Percentiles rank a stretch among this genome's conserved stretches.
Evolutionary conservation across 2,888 invertebrate genomes (phyloP).

Genomic region (Apocheima hispidaria): DNA sequence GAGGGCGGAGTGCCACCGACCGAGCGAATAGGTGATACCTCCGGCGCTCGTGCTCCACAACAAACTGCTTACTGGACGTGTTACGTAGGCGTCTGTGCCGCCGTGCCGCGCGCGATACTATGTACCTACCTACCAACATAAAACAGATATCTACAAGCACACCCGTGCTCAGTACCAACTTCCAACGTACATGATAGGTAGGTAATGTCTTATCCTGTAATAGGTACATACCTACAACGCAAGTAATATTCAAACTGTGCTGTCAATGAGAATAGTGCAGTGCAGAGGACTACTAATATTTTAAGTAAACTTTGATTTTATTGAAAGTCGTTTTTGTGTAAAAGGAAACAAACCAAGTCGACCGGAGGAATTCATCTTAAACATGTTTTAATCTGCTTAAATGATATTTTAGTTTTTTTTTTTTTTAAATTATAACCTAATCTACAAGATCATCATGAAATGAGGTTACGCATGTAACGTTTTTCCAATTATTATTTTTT

Average conservation of each 20-base stretch:
- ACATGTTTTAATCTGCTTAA: too few species aligned
- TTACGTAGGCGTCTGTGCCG: slow-evolving; percentile 76
- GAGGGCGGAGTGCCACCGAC: slow-evolving; percentile 75
- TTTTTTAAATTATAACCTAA: too few species aligned
- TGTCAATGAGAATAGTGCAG: neutral
- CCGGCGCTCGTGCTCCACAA: slow-evolving; percentile 82
- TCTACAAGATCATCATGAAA: too few species aligned
- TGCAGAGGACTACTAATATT: neutral
- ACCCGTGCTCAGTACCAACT: slow-evolving; percentile 7
- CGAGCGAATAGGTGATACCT: slow-evolving; percentile 69
- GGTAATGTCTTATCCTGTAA: neutral
- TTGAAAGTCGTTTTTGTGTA: neutral
- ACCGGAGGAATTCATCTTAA: too few species aligned
- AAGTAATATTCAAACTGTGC: neutral
- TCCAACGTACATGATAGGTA: too few species aligned
- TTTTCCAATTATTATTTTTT: too few species aligned
- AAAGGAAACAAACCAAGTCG: too few species aligned
- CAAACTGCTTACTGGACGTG: slow-evolving; percentile 85
- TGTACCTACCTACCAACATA: slow-evolving; percentile 56
- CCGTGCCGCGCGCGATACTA: slow-evolving; percentile 67
- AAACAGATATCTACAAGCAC: slow-evolving; percentile 59
- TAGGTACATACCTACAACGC: slow-evolving; percentile 4
- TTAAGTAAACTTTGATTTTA: neutral
- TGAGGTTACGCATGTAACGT: too few species aligned
- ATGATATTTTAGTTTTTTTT: too few species aligned